phyloP scores from a whole-genome alignment of 2,888 invertebrate genomes.

The Sinohyriopsis cumingii region DNA sequence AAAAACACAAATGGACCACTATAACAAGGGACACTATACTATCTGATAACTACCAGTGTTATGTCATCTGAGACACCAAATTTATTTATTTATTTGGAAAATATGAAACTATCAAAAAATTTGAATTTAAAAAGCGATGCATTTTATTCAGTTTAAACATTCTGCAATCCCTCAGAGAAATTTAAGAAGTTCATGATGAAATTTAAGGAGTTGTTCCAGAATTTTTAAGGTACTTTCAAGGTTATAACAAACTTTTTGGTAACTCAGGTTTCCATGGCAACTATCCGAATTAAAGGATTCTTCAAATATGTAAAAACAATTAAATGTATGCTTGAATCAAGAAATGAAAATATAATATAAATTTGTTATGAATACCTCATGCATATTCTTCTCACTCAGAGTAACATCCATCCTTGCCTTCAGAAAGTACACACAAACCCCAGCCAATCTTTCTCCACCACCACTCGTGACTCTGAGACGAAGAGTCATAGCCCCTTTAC shows the following conservation, averaged over 20 bases:
- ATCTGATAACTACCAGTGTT: not conserved
- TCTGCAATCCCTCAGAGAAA: too few species aligned
- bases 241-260: not conserved
- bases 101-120: too few species aligned
- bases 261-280: too few species aligned
- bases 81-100: not conserved
- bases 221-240: too few species aligned
- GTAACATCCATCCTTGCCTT: conserved; percentile 77
- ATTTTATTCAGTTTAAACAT: too few species aligned
- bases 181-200: too few species aligned
- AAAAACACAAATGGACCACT: too few species aligned
- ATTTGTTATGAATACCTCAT: conserved; percentile 74
- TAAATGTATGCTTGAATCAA: not conserved
- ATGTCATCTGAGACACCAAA: not conserved
- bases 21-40: too few species aligned
- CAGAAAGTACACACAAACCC: conserved; percentile 81
- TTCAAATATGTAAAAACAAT: not conserved
- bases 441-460: conserved; percentile 76
- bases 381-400: conserved; percentile 80
- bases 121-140: too few species aligned
- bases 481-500: conserved; percentile 55
- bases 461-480: conserved; percentile 78
- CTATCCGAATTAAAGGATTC: too few species aligned
- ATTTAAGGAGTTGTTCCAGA: too few species aligned
- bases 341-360: not conserved